Conservation (phyloP, 2,888 invertebrate genomes). For the Harpalus rubripes region DNA sequence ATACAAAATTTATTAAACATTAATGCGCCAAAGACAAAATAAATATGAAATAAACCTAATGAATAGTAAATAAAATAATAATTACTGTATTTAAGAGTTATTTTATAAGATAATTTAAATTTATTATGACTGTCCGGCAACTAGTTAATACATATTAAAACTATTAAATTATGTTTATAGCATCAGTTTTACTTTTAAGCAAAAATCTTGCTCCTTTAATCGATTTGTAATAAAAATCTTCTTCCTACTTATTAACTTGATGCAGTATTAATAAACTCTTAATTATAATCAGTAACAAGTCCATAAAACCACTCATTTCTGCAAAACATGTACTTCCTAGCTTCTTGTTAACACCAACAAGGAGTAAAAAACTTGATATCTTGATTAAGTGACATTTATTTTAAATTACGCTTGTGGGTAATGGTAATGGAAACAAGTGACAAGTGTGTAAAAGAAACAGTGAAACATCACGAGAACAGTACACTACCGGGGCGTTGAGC, state of each 20-base stretch:
- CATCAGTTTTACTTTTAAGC: background rate
- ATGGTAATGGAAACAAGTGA: slow-evolving; percentile 4
- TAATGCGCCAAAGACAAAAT: background rate
- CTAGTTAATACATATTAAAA: background rate
- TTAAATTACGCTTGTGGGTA: slow-evolving; percentile 14
- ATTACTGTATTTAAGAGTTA: background rate
- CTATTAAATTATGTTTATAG: background rate
- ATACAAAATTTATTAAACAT: background rate
- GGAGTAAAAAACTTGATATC: slow-evolving; percentile 28
- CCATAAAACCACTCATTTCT: slow-evolving; percentile 2
- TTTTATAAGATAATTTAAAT: background rate
- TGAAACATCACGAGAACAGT: background rate
- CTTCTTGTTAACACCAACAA: slow-evolving; percentile 31
- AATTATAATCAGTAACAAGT: background rate
- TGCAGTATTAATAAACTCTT: slow-evolving; percentile 3
- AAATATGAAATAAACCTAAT: background rate
- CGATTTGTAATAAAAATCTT: background rate
- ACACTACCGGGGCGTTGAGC: slow-evolving; percentile 30
- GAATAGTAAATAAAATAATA: background rate
- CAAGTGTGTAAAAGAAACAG: slow-evolving; percentile 13
- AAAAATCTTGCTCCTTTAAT: background rate
- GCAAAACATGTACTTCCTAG: slow-evolving; percentile 8
- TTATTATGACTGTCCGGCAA: background rate
- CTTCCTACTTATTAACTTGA: background rate
- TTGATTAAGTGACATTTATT: slow-evolving; percentile 34